Evolutionary conservation across 2,113 vertebrate genomes (phyloP).

Genomic region (Ascaphus truei): DNA sequence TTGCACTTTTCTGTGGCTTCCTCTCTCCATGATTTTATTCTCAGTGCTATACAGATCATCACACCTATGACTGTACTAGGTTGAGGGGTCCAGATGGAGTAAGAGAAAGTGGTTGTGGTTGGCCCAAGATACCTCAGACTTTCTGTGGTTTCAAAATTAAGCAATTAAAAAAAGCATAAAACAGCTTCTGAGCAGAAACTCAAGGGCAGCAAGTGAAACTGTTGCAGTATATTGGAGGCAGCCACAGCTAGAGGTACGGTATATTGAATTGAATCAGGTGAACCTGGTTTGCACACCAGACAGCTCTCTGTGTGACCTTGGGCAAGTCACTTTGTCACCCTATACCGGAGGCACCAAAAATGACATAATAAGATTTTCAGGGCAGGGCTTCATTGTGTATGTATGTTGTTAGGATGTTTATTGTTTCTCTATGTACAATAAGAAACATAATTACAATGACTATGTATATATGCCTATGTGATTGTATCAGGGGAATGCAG

Average conservation of each 20-base stretch:
- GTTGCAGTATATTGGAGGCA: neutral
- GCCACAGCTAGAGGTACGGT: conserved; percentile 1
- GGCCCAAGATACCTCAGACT: conserved; percentile 12
- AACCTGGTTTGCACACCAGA: neutral
- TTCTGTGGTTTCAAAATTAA: conserved; percentile 10
- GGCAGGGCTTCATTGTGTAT: too few relatives aligned
- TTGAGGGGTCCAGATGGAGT: neutral
- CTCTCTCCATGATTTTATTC: neutral
- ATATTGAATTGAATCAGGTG: neutral
- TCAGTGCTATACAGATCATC: neutral
- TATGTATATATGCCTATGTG: too few relatives aligned
- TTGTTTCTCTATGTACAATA: neutral
- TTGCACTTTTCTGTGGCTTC: neutral
- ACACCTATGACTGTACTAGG: conserved; percentile 16
- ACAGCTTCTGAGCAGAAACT: conserved; percentile 13
- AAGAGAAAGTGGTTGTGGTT: conserved; percentile 3
- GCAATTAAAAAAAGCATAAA: conserved; percentile 29
- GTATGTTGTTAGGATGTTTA: neutral
- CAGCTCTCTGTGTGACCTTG: neutral
- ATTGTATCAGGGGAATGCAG: neutral
- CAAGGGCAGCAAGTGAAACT: conserved; percentile 13
- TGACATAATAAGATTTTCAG: too few relatives aligned
- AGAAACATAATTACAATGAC: too few relatives aligned
- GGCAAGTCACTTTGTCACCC: neutral
- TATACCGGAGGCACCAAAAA: neutral